Base-by-base conservation (phyloP, 2,888 invertebrate species). In the Drosophila melanocephala region DNA sequence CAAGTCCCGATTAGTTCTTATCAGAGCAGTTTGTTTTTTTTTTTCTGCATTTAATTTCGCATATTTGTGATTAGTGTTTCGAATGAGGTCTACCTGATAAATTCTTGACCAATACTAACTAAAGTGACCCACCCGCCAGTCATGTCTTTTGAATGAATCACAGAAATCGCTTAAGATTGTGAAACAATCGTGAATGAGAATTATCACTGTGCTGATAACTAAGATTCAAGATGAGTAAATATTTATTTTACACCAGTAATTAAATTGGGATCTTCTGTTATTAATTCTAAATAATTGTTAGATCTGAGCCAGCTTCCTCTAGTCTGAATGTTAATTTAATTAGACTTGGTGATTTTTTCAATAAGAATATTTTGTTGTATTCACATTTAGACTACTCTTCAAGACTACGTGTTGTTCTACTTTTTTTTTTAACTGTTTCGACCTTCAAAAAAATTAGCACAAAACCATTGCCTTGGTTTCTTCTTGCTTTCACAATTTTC, bases 61-160 rank as follows among this genome's bases (percentile, higher is more conserved):
- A 32, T 5, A 30, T 28, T 33, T 30, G n/a, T 42, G 57, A 68
- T 68, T 56, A 68, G 37, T 26, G 22, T 14, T 33, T 22, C 47
- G 22, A 61, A 14, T 33, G 22, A 9, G 30, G 59, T 56, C 62
- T 76, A 72, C 67, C 73, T 81, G 81, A 68, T 51, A 47, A 68
- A 76, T 56, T 64, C 16, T 67, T 32, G 50, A 64, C 7, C 37
- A 69, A 47, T 22, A n/a, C 16, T 12, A 26, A 57, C 12, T 5
- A 6, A 42, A 19, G 6, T 30, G 35, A 30, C 2, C 51, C 19
- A 12, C 2, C n/a, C 19, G 6, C 6, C 12, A 0, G 22, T 19
- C 14, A 4, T 14, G 19, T 26, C 14, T 42, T 55, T 60, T 74
- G 74, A 79, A 79, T 79, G 81, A 33, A 65, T 59, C 26, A 55